Conservation (phyloP, 2,113 vertebrate species). For the Podilymbus podiceps region DNA sequence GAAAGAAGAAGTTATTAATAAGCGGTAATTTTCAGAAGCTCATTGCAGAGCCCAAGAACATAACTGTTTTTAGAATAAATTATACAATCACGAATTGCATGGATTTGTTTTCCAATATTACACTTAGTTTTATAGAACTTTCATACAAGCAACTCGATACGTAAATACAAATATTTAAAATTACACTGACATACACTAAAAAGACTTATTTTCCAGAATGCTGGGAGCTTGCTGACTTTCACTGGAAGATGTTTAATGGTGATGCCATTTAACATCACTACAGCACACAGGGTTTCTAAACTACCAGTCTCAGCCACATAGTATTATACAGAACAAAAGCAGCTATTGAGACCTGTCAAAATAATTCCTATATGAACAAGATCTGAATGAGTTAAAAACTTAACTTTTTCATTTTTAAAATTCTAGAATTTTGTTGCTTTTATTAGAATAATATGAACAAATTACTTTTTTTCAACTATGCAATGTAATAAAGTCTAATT, state of each 20-base stretch:
- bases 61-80: constrained; percentile 56
- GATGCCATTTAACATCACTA: neutral
- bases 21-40: constrained; percentile 69
- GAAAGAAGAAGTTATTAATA: constrained; percentile 97
- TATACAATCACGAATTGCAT: constrained; percentile 2
- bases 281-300: neutral
- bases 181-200: neutral
- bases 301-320: neutral
- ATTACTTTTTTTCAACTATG: neutral
- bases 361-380: neutral
- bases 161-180: neutral
- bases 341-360: neutral
- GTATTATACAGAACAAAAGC: neutral
- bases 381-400: neutral
- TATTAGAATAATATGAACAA: neutral
- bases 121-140: neutral
- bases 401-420: neutral
- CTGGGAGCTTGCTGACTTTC: neutral
- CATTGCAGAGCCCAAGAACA: neutral
- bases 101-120: constrained; percentile 33
- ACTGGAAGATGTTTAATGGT: accelerated
- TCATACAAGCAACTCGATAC: neutral
- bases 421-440: neutral
- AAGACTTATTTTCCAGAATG: neutral
- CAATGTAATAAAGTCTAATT: neutral